Evolutionary conservation across 2,113 vertebrate genomes (phyloP).

Genomic region (Paedocypris sp.): DNA sequence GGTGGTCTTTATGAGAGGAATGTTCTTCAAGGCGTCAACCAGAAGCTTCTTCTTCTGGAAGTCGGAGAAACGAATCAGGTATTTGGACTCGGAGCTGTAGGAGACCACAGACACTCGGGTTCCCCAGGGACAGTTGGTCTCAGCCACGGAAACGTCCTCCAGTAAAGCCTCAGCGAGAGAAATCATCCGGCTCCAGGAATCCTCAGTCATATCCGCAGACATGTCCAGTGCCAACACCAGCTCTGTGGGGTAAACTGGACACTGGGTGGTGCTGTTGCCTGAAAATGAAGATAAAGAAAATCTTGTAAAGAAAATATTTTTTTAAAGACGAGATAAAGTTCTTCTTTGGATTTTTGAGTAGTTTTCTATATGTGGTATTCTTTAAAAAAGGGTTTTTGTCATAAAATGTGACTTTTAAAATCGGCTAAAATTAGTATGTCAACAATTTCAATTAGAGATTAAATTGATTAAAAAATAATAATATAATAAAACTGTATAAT

Average conservation of each 20-base stretch:
- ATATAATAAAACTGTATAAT: no score
- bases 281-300: background rate
- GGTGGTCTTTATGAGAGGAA: conserved; percentile 53
- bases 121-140: conserved; percentile 71
- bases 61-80: conserved; percentile 74
- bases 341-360: no score
- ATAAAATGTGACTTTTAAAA: no score
- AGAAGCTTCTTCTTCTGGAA: conserved; percentile 49
- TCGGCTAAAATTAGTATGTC: no score
- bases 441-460: no score
- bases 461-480: no score
- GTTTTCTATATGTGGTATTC: no score
- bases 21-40: conserved; percentile 49
- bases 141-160: conserved; percentile 56
- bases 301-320: background rate
- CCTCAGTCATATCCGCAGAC: conserved; percentile 58
- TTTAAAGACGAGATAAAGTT: background rate
- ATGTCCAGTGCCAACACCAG: conserved; percentile 76
- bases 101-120: conserved; percentile 69
- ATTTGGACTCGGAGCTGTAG: conserved; percentile 55
- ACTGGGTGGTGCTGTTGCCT: conserved; percentile 47
- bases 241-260: conserved; percentile 72
- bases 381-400: no score
- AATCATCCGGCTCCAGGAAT: conserved; percentile 71
- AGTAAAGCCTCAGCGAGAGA: conserved; percentile 56